A percentile compares a stretch with the other conserved stretches of the same genome.
These are phyloP conservation scores for Drosophila formosana DNA, from an alignment of 2,888 invertebrate species.

Conservation along the genomic window DNA sequence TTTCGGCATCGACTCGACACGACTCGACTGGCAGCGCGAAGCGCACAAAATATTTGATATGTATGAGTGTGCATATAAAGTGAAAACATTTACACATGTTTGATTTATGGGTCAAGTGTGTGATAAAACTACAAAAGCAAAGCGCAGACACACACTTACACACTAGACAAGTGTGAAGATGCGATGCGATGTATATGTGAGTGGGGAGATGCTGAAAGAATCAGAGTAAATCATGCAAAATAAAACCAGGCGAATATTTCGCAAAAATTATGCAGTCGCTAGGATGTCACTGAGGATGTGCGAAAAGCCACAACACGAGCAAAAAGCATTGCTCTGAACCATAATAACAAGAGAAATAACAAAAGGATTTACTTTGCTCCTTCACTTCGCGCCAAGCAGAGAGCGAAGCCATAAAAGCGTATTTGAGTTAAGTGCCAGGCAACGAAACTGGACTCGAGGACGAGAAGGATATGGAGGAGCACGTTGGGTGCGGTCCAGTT, in stretches of 20 bases:
- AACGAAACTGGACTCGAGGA: conserved; percentile 2
- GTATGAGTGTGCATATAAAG: conserved; percentile 78
- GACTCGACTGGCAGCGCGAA: conserved; percentile 11
- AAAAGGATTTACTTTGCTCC: conserved; percentile 31
- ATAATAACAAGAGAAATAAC: conserved; percentile 29
- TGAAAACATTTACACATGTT: conserved; percentile 80
- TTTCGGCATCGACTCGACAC: conserved; percentile 22
- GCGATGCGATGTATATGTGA: conserved; percentile 22
- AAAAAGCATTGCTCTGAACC: conserved; percentile 40
- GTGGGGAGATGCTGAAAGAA: conserved; percentile 36
- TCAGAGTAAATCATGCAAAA: conserved; percentile 78
- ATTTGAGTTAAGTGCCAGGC: conserved; percentile 62
- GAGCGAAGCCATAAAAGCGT: conserved; percentile 58
- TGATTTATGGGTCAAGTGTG: conserved; percentile 80
- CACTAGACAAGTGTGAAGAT: conserved; percentile 21
- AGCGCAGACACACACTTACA: conserved; percentile 26
- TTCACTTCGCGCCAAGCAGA: neutral
- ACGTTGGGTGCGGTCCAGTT: conserved; percentile 44
- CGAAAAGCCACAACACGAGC: conserved; percentile 63
- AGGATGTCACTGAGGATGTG: conserved; percentile 59
- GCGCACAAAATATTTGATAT: conserved; percentile 71
- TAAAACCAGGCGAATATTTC: conserved; percentile 64
- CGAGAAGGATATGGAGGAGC: neutral
- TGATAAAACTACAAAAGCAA: conserved; percentile 77
- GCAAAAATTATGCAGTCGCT: conserved; percentile 69